Conservation (phyloP, 2,888 invertebrate genomes). For the Dendrolimus pini region DNA sequence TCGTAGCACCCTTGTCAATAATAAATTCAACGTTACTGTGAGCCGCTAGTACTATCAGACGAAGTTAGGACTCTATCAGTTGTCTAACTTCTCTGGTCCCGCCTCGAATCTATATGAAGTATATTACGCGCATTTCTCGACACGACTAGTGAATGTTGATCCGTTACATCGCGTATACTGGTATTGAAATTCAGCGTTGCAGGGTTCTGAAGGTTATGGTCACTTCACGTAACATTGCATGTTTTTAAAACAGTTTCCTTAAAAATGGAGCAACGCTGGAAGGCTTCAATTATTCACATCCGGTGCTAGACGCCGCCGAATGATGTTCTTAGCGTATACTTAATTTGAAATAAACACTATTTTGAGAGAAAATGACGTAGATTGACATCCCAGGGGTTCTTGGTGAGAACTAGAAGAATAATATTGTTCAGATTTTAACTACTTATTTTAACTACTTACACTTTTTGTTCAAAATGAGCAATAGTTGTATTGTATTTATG, state of each 20-base stretch:
- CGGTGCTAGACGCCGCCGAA: conserved; percentile 4
- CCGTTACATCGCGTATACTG: background rate
- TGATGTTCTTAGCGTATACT: too few species aligned
- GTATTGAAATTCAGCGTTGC: background rate
- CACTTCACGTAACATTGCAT: conserved; percentile 12
- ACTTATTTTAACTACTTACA: too few species aligned
- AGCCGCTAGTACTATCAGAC: conserved; percentile 14
- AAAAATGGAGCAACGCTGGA: conserved; percentile 34
- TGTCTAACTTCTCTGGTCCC: conserved; percentile 25
- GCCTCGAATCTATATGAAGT: conserved; percentile 16
- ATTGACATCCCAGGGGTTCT: too few species aligned
- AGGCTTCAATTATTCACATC: conserved; percentile 40
- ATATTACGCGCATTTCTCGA: conserved; percentile 8
- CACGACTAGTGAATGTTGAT: background rate
- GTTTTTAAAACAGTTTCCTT: conserved; percentile 36
- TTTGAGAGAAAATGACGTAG: too few species aligned
- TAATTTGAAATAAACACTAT: too few species aligned
- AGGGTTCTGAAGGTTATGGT: conserved; percentile 8
- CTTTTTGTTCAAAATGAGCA: too few species aligned
- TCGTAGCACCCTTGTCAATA: background rate
- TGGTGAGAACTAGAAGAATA: too few species aligned
- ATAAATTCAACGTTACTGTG: background rate
- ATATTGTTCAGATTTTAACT: too few species aligned
- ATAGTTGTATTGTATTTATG: too few species aligned
- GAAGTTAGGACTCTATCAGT: conserved; percentile 30